A percentile compares a stretch with the other conserved stretches of the same genome.
These are phyloP conservation scores for Porites cylindrica DNA, from an alignment of 92 coral and sea anemone species.

Conservation along the genomic window DNA sequence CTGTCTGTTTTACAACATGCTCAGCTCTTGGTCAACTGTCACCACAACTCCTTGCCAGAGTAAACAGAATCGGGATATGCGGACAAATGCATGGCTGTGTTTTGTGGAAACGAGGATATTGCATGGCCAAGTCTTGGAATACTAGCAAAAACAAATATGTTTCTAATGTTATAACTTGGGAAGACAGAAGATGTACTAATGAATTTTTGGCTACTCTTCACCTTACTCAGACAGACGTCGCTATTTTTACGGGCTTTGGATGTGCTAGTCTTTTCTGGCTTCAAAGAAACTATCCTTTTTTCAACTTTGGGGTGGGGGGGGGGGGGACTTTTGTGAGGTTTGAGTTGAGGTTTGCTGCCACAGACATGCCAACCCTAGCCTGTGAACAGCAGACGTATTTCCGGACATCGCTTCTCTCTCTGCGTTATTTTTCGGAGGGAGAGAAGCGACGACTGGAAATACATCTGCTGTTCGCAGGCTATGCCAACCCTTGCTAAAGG, in stretches of 20 bases:
- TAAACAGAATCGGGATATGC: conserved; percentile 77
- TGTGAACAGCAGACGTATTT: too few relatives aligned
- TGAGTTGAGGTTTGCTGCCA: too few relatives aligned
- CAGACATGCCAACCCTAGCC: too few relatives aligned
- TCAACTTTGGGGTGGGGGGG: too few relatives aligned
- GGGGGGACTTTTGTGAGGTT: too few relatives aligned
- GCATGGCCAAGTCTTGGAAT: not conserved
- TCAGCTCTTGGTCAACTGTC: conserved; percentile 47
- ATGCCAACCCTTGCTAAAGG: too few relatives aligned
- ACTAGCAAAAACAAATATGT: conserved; percentile 2
- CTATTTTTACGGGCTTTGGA: conserved; percentile 96
- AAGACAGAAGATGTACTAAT: conserved; percentile 82
- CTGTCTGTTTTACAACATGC: conserved; percentile 65
- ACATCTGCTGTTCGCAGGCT: too few relatives aligned
- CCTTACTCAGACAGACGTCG: conserved; percentile 22
- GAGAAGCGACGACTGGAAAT: too few relatives aligned
- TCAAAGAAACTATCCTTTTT: conserved; percentile 61
- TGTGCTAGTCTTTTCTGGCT: conserved; percentile 97
- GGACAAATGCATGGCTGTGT: conserved; percentile 99
- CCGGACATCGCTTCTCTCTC: too few relatives aligned
- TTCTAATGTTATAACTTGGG: conserved; percentile 88
- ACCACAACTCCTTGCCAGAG: conserved; percentile 49
- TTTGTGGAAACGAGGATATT: conserved; percentile 79
- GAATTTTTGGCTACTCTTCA: conserved; percentile 85
- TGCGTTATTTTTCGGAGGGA: too few relatives aligned